Base-by-base conservation (phyloP, 2,797 vertebrate genomes). In the Pelochelys cantorii region DNA sequence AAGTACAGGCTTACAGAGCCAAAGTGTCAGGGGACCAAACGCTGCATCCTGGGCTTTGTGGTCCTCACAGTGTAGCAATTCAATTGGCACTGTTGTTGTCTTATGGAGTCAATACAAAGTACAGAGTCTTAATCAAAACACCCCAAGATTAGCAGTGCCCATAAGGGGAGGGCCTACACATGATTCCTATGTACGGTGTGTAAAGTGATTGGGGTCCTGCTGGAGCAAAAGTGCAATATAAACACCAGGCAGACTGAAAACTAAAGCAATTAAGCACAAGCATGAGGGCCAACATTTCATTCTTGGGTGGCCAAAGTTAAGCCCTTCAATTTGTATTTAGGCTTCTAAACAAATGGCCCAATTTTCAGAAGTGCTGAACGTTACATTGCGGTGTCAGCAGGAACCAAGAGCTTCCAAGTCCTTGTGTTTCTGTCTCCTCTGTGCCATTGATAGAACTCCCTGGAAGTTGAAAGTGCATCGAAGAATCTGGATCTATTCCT, bases 221-320 rank as follows among this genome's bases (percentile, higher is more conserved):
- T 88, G 86, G 85, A 52, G 82, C 85, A 86, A 89, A 90, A 90
- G 37, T 53, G 87, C 80, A 48, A 86, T 55, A 85, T 86, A 93
- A 95, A 86, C 85, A n/a, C 2, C 23, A 91, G 91, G 37, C 84
- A 93, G 90, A 83, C 62, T 87, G 79, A 81, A 93, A 95, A 90
- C n/a, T 85, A 79, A 75, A 85, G 52, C 57, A 89, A 81, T 71
- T 4, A 93, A 97, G 92, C 60, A 25, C 34, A 48, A 62, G 29
- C 84, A 20, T 6, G 13, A 3, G 54, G 86, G 71, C 56, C 68
- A 82, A 86, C 78, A 82, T 4, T 77, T 53, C 57, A 88, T 57
- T 86, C 62, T 31, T n/a, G 7, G 17, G n/a, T 74, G 11, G 85
- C 31, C 7, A 88, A 89, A 95, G 79, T 62, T 37, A 53, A 65